phyloP scores from a whole-genome alignment of 1,140 invertebrate genomes.

The Laupala kohalensis region DNA sequence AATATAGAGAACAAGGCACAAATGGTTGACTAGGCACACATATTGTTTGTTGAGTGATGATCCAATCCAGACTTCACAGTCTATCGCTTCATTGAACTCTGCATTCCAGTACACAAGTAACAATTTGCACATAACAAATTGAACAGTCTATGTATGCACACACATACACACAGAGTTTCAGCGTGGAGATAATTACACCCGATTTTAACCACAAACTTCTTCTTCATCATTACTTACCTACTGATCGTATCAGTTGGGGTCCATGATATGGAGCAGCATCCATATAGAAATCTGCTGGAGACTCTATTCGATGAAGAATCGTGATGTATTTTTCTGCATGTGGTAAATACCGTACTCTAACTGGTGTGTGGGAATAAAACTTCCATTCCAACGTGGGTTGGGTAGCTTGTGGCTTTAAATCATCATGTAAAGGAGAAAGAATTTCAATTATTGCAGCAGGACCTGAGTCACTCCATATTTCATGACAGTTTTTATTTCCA shows the following conservation, averaged over 20 bases:
- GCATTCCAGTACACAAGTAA: no score
- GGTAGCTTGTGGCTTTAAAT: background rate
- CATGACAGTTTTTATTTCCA: background rate
- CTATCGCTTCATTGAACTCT: no score
- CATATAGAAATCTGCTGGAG: background rate
- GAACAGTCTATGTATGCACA: no score
- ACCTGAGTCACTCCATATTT: background rate
- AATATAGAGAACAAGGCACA: background rate
- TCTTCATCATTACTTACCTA: background rate
- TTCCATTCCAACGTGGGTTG: background rate
- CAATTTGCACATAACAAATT: background rate
- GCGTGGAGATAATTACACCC: no score
- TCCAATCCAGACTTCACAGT: background rate
- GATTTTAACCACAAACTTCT: background rate
- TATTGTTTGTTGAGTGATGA: background rate
- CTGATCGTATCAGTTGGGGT: background rate
- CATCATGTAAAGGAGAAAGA: background rate
- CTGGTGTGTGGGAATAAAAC: background rate
- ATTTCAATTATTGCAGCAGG: background rate
- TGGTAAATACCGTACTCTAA: background rate
- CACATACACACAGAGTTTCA: no score
- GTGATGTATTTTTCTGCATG: background rate
- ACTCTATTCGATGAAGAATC: background rate
- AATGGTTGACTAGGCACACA: background rate
- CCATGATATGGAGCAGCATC: background rate